Base-by-base conservation (phyloP, 2,888 invertebrate species). In the Lapara coniferarum region DNA sequence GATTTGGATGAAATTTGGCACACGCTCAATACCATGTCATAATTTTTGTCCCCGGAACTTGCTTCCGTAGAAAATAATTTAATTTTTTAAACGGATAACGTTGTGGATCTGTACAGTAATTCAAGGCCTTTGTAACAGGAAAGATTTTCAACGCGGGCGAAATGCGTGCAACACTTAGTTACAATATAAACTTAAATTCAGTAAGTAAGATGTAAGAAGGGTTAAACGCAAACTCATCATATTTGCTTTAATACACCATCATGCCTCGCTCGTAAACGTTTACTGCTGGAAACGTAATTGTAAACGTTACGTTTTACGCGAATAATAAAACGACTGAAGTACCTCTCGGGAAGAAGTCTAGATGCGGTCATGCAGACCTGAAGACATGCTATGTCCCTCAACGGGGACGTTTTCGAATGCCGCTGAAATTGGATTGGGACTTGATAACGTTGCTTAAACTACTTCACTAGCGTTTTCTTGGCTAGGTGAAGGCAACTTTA, bases 341-440 rank as follows among this genome's bases (percentile, higher is more conserved):
- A 53, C 52, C 25, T 44, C 14, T 10, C 44, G 37, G 37, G 58
- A 12, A 52, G 8, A 68, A 59, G 63, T 44, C 19, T 53, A 53
- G 63, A 69, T 53, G 37, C 37, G 68, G 58, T 52, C 52, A 53
- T 52, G 30, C 46, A 63, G 63, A 63, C 49, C 19, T 52, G 49
- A 63, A 76, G 77, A 78, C 77, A 82, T 77, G 75, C 75, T 72
- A 73, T 69, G 73, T 74, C 72, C 71, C 72, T 72, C 75, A 71
- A 68, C 67, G 55, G 77, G 74, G 73, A 73, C 71, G 71, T 71
- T 69, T 70, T 72, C 74, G 73, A 72, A 75, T 74, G 71, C 71
- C 69, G 75, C 69, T 74, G 77, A 78, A 81, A 83, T 83, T 83
- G 83, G 74, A 80, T 77, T 76, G 81, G 81, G 82, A 81, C 76